Conservation (phyloP, 2,888 invertebrate genomes). For the Aspidiotus rigidus region DNA sequence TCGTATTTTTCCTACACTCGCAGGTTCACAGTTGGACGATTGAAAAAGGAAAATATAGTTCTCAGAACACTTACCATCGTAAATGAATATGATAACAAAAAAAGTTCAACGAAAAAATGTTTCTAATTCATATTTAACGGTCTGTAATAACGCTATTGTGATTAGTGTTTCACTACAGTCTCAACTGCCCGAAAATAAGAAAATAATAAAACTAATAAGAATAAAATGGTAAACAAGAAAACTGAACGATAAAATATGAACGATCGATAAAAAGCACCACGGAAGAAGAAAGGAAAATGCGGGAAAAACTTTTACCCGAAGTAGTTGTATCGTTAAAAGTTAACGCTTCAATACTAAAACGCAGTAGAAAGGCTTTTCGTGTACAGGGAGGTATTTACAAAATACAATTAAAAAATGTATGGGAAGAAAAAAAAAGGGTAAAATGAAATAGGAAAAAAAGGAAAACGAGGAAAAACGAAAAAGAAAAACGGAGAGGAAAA, state of each 20-base stretch:
- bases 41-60: too few relatives aligned
- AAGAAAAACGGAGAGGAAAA: background rate
- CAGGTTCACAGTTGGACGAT: too few relatives aligned
- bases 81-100: too few relatives aligned
- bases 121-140: too few relatives aligned
- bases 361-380: constrained; percentile 28
- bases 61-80: too few relatives aligned
- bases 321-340: constrained; percentile 31
- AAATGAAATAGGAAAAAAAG: constrained; percentile 6
- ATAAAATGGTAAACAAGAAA: constrained; percentile 27
- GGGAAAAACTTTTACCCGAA: constrained; percentile 25
- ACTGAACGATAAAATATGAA: constrained; percentile 32
- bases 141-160: too few relatives aligned
- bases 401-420: constrained; percentile 31
- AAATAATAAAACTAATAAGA: constrained; percentile 1
- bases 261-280: constrained; percentile 29
- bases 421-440: constrained; percentile 10
- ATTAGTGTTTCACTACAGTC: too few relatives aligned
- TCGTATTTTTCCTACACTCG: too few relatives aligned
- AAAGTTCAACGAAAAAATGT: too few relatives aligned
- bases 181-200: background rate
- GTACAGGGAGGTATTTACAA: constrained; percentile 29
- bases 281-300: constrained; percentile 30
- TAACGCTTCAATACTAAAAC: constrained; percentile 30
- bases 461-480: constrained; percentile 1